These are phyloP conservation scores for Hepsetus odoe DNA, from an alignment of 2,113 vertebrate genomes.

Conservation along the genomic window DNA sequence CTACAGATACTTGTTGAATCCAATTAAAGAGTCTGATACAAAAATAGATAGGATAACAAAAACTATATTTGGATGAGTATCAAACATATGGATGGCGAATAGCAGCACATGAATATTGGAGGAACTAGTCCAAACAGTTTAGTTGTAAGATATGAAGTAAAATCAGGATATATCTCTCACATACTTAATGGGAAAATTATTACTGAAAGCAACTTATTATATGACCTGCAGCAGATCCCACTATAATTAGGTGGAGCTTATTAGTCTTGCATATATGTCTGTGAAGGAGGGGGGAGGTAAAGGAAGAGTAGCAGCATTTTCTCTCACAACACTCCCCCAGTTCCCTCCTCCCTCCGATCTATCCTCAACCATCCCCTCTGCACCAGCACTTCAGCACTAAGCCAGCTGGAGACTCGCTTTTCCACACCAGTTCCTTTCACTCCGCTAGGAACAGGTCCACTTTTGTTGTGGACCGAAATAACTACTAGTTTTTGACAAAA, in stretches of 20 bases:
- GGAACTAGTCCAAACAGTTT: too few species aligned
- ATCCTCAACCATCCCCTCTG: conserved; percentile 41
- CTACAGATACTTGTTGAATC: too few species aligned
- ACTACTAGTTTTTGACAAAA: neutral
- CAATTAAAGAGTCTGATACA: too few species aligned
- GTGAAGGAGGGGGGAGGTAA: conserved; percentile 20
- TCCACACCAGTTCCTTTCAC: conserved; percentile 33
- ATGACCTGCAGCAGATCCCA: neutral
- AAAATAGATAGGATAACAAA: too few species aligned
- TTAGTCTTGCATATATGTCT: conserved; percentile 29
- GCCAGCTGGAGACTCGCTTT: conserved; percentile 41
- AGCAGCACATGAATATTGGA: too few species aligned
- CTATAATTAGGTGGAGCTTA: conserved; percentile 47
- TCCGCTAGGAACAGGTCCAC: conserved; percentile 24
- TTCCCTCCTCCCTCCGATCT: conserved; percentile 32
- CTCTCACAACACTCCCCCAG: conserved; percentile 19
- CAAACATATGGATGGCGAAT: too few species aligned
- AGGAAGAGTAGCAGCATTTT: conserved; percentile 23
- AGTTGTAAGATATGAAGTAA: too few species aligned
- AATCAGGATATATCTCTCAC: too few species aligned
- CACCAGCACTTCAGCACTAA: conserved; percentile 42
- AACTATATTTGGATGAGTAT: too few species aligned
- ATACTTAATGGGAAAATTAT: neutral
- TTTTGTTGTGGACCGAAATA: conserved; percentile 22
- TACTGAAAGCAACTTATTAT: neutral